These are phyloP conservation scores for Melanotus villosus DNA, from an alignment of 2,888 invertebrate species.

Conservation along the genomic window DNA sequence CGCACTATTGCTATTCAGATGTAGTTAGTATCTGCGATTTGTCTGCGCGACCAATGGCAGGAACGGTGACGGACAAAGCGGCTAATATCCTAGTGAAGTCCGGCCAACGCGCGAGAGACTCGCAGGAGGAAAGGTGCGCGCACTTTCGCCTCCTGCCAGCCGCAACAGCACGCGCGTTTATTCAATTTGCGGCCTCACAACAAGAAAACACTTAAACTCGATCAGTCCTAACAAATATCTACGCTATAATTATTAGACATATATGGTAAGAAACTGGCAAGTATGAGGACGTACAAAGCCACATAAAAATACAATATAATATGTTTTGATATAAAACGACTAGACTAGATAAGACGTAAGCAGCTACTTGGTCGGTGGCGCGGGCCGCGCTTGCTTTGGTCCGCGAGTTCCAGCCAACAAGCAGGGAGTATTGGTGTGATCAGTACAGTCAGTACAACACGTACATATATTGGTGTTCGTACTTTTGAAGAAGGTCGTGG, in stretches of 20 bases:
- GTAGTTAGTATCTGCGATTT: constrained; percentile 60
- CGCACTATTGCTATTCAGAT: constrained; percentile 68
- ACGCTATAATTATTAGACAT: constrained; percentile 48
- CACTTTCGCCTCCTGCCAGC: constrained; percentile 58
- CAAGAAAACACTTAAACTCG: constrained; percentile 67
- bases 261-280: constrained; percentile 52
- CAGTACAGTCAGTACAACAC: constrained; percentile 65
- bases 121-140: constrained; percentile 39
- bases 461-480: constrained; percentile 65
- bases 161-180: constrained; percentile 61
- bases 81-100: constrained; percentile 56
- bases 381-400: constrained; percentile 65
- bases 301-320: constrained; percentile 67
- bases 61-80: constrained; percentile 70
- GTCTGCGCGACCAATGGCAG: constrained; percentile 66
- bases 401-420: constrained; percentile 68
- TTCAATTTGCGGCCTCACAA: constrained; percentile 65
- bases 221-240: constrained; percentile 67
- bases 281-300: constrained; percentile 66
- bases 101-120: constrained; percentile 52
- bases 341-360: constrained; percentile 66
- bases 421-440: constrained; percentile 66
- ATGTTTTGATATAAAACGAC: constrained; percentile 67
- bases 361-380: constrained; percentile 65
- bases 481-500: constrained; percentile 51